Base-by-base conservation (phyloP, 2,797 vertebrate species). In the Apogon hyalosoma region DNA sequence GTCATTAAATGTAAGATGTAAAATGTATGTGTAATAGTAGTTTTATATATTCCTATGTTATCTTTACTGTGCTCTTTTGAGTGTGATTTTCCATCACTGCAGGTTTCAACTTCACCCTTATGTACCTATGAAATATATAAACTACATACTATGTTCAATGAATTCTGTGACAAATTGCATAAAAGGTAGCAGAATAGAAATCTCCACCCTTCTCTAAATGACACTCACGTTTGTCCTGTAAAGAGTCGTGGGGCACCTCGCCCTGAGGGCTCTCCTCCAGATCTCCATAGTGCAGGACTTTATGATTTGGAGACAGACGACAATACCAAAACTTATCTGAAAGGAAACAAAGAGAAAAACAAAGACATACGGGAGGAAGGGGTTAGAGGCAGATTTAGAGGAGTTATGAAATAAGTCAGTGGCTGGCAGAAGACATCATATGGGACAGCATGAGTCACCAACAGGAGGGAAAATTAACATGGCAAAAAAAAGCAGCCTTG, bases 301-400 rank as follows among this genome's bases (percentile, higher is more conserved):
- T 99, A 94, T 99, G 98, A 89, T 99, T 99, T 3, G 97, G 98
- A 9, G 98, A 99, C 70, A 99, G 94, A 15, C 97, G 97, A 69
- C 97, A 99, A 84, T 98, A 99, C 98, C 98, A 99, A 80, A 99
- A 99, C 87, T 99, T 99, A 84, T 99, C 98, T 99, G 90, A 52
- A 66, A 54, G 52, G 47, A 49, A 57, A 56, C 7, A 73, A 21
- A n/a, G 45, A n/a, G 10, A 72, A 50, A 70, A 49, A 64, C 38
- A 45, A 33, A 41, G 60, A 33, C 15, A 36, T 50, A 39, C 8
- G 14, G 3, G 38, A 54, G 19, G 33, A 49, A 18, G 15, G 8
- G 18, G 8, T 4, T 19, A 41, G 9, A 45, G 46, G 5, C 50
- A 41, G 65, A 64, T 12, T 59, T 56, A 72, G 71, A 75, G 51